phyloP scores from a whole-genome alignment of 2,113 vertebrate genomes.

The Phalacrocorax brasilianus region DNA sequence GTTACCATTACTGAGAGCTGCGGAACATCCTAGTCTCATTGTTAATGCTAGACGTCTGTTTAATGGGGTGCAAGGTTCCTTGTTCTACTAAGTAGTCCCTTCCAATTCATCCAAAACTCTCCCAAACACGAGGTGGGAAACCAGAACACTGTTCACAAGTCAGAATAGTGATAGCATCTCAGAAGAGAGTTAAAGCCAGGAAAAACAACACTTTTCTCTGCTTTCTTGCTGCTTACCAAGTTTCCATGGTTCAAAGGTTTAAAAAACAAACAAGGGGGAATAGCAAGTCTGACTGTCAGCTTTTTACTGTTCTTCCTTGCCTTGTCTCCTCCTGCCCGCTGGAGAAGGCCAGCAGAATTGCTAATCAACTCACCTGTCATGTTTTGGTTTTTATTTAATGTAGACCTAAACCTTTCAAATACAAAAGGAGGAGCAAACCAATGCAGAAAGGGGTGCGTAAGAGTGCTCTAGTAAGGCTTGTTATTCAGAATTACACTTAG shows the following conservation, averaged over 20 bases:
- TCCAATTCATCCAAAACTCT: neutral
- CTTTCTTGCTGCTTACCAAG: neutral
- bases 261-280: neutral
- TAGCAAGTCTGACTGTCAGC: neutral
- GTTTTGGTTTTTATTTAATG: neutral
- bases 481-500: neutral
- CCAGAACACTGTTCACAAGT: neutral
- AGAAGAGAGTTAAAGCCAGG: neutral
- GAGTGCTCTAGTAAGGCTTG: neutral
- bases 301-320: neutral
- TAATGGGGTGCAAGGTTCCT: neutral
- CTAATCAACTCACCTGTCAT: neutral
- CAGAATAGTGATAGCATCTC: neutral
- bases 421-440: neutral
- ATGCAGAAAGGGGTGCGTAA: neutral
- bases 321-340: neutral
- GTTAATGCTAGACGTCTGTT: neutral
- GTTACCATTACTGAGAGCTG: neutral
- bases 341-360: neutral
- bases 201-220: neutral
- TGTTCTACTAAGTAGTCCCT: neutral
- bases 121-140: neutral
- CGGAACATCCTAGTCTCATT: neutral
- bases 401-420: neutral
- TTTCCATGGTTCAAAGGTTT: neutral